Percentiles rank a stretch among this genome's conserved stretches.
Evolutionary conservation across 2,888 invertebrate genomes (phyloP).

Genomic region (Beris morrisii): DNA sequence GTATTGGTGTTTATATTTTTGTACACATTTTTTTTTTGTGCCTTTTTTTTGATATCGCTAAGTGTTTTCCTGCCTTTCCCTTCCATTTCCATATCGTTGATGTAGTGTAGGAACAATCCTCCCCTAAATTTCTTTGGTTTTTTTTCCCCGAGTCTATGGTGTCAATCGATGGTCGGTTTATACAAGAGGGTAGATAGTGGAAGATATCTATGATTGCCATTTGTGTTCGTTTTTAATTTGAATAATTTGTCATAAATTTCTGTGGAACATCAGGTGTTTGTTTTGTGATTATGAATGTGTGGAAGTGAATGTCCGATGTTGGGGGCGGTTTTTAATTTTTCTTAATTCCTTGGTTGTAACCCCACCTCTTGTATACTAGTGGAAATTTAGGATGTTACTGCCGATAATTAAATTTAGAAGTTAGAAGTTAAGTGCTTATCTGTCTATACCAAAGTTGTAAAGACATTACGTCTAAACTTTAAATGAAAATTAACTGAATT

Average conservation of each 20-base stretch:
- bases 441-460: too few relatives aligned
- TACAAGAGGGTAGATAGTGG: not conserved
- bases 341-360: too few relatives aligned
- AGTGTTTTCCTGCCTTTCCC: constrained; percentile 29
- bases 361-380: too few relatives aligned
- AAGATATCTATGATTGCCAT: constrained; percentile 6
- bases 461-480: too few relatives aligned
- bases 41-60: constrained; percentile 29
- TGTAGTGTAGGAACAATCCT: not conserved
- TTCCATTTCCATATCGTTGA: not conserved
- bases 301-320: too few relatives aligned
- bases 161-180: too few relatives aligned
- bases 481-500: too few relatives aligned
- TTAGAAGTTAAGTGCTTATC: too few relatives aligned
- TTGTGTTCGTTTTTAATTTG: constrained; percentile 33
- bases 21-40: not conserved
- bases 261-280: constrained; percentile 14
- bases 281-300: constrained; percentile 2
- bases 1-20: constrained; percentile 8
- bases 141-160: not conserved
- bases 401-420: too few relatives aligned
- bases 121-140: constrained; percentile 1
- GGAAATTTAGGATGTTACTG: too few relatives aligned
- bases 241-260: constrained; percentile 32
- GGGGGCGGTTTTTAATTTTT: too few relatives aligned